Conservation (phyloP, 1,140 invertebrate species). For the Penaeus chinensis region DNA sequence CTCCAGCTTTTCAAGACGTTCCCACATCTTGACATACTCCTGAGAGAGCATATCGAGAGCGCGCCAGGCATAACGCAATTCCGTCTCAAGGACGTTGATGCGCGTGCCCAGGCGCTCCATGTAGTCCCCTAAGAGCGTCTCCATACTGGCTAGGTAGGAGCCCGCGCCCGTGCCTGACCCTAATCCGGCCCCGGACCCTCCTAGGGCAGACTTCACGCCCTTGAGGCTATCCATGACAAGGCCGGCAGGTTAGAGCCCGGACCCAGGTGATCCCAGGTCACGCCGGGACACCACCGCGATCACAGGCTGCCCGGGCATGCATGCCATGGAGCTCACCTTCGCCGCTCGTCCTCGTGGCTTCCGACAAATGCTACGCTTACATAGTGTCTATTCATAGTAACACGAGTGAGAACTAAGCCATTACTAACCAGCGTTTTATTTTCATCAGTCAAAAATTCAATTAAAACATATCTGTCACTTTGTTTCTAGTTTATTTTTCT, state of each 20-base stretch:
- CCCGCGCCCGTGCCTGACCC: constrained; percentile 41
- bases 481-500: constrained; percentile 1
- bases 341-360: not conserved
- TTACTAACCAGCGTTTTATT: constrained; percentile 6
- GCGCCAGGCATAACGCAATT: constrained; percentile 91
- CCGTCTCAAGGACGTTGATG: constrained; percentile 87
- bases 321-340: constrained; percentile 53
- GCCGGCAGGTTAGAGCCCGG: constrained; percentile 37
- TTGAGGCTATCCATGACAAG: constrained; percentile 54
- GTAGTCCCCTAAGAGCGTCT: constrained; percentile 79
- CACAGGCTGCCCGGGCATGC: constrained; percentile 40
- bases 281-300: constrained; percentile 31
- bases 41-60: constrained; percentile 89
- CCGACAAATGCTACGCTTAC: constrained; percentile 14
- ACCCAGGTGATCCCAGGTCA: constrained; percentile 55
- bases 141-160: constrained; percentile 64
- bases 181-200: constrained; percentile 48
- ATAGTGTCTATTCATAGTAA: constrained; percentile 30
- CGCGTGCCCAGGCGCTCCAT: constrained; percentile 89
- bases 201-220: constrained; percentile 58
- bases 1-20: constrained; percentile 90
- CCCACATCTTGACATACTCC: constrained; percentile 95
- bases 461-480: constrained; percentile 27
- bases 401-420: constrained; percentile 33
- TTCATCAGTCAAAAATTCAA: not conserved